These are phyloP conservation scores for Zaprionus tsacasi DNA, from an alignment of 1,140 invertebrate genomes.

Conservation along the genomic window DNA sequence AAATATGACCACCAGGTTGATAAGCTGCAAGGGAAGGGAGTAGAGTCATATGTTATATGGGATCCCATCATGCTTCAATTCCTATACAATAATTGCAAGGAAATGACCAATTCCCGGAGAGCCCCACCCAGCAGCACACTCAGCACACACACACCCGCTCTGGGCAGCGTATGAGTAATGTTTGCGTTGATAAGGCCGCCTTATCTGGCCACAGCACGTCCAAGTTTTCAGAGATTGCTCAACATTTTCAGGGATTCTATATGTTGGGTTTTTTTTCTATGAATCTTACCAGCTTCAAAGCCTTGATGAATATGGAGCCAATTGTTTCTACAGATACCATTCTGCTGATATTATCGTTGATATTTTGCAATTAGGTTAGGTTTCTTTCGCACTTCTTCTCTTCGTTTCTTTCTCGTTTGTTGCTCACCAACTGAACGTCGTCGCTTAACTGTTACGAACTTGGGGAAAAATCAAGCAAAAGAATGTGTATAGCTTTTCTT, in stretches of 20 bases:
- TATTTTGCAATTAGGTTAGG: not conserved
- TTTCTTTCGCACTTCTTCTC: conserved; percentile 37
- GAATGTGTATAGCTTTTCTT: conserved; percentile 74
- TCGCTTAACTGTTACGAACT: conserved; percentile 45
- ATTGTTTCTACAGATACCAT: conserved; percentile 91
- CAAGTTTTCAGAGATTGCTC: conserved; percentile 53
- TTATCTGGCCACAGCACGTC: conserved; percentile 39
- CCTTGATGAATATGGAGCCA: conserved; percentile 90
- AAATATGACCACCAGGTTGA: conserved; percentile 92
- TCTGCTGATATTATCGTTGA: conserved; percentile 83
- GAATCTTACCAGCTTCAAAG: conserved; percentile 90
- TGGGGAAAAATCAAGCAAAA: conserved; percentile 36
- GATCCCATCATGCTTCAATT: conserved; percentile 12
- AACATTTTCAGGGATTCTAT: conserved; percentile 20
- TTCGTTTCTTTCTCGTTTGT: conserved; percentile 64
- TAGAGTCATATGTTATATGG: not conserved
- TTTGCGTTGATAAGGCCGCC: conserved; percentile 56
- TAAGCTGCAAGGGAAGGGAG: conserved; percentile 84
- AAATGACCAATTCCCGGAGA: conserved; percentile 12
- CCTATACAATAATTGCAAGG: not conserved
- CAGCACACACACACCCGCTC: conserved; percentile 18
- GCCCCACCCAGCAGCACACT: conserved; percentile 27
- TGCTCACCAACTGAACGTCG: conserved; percentile 61
- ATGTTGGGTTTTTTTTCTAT: not conserved
- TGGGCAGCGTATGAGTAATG: conserved; percentile 55